phyloP scores from a whole-genome alignment of 2,888 invertebrate species.

The Formica aserva region DNA sequence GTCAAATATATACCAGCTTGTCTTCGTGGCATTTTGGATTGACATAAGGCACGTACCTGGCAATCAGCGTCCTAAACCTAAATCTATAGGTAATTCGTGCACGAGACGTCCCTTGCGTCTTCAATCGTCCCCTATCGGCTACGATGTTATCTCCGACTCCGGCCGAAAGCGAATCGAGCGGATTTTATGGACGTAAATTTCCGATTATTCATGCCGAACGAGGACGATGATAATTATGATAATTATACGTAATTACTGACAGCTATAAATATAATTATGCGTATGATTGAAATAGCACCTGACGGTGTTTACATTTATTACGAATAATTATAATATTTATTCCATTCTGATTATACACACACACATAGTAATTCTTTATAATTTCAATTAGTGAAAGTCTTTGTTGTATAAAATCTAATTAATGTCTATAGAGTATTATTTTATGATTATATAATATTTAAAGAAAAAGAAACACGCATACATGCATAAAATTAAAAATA shows the following conservation, averaged over 20 bases:
- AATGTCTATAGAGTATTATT: neutral
- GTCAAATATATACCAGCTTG: constrained; percentile 34
- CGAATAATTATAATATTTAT: constrained; percentile 5
- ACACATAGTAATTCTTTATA: constrained; percentile 6
- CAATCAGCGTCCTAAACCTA: constrained; percentile 47
- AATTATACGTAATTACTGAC: neutral
- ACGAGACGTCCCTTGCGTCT: constrained; percentile 26
- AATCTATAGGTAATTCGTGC: constrained; percentile 37
- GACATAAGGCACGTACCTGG: constrained; percentile 38
- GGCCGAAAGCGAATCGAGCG: neutral
- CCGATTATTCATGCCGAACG: neutral
- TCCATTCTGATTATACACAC: neutral
- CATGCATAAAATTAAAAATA: neutral
- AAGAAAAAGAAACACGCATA: neutral
- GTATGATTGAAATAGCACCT: neutral
- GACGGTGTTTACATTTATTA: constrained; percentile 4
- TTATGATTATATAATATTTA: neutral
- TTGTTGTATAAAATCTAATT: neutral
- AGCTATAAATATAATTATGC: constrained; percentile 15
- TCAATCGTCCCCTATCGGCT: neutral
- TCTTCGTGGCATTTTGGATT: neutral
- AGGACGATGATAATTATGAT: constrained; percentile 10
- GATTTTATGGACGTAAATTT: neutral
- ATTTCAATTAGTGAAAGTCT: constrained; percentile 10
- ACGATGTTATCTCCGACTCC: neutral